Evolutionary conservation across 1,140 invertebrate genomes (phyloP), one percentile per base, ranked within the genome.

Genomic region (Centruroides sculpturatus): DNA sequence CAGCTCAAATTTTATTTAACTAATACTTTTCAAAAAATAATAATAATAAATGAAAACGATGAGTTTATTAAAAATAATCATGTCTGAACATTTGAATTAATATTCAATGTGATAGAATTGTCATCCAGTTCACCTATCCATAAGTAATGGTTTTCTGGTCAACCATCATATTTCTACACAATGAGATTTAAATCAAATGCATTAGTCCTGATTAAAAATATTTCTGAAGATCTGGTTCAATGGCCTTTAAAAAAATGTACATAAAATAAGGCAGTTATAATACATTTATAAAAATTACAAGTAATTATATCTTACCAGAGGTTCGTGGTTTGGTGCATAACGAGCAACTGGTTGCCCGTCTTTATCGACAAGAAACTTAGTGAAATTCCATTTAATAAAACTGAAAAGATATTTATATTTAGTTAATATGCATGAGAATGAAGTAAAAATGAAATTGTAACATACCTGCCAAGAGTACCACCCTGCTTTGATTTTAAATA

Each of bases 361-460:
- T 71, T 84, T 89, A 72, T 95, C 82, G 47, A 96, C 76, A 50
- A 98, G 78, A 73, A 98, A 98, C 72, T 98, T 98, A 5, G 89
- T 89, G 68, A 97, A 98, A 74, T 98, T 98, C 94, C 94, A 98
- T 71, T 97, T 96, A 65, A 97, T 92, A 51, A 80, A 63, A 41
- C 41, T 41, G 41, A 41, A 41, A 41, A 41, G 8, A 41, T 41
- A 6, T 41, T 41, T 41, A 41, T 41, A 6, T 41, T 41, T 41
- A 41, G 5, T 41, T 41, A 41, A 46, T 58, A 41, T 41, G 41
- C 41, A 41, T 0, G 5, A 41, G 23, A 11, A 41, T 41, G 8
- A 41, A 41, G 41, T 41, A 41, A 41, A 41, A 41, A 3, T 6
- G 8, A 41, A 41, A 41, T 6, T 3, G 13, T 6, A n/a, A 59